A percentile compares a stretch with the other conserved stretches of the same genome.
phyloP scores from a whole-genome alignment of 2,888 invertebrate genomes.

The Tetragonisca angustula region DNA sequence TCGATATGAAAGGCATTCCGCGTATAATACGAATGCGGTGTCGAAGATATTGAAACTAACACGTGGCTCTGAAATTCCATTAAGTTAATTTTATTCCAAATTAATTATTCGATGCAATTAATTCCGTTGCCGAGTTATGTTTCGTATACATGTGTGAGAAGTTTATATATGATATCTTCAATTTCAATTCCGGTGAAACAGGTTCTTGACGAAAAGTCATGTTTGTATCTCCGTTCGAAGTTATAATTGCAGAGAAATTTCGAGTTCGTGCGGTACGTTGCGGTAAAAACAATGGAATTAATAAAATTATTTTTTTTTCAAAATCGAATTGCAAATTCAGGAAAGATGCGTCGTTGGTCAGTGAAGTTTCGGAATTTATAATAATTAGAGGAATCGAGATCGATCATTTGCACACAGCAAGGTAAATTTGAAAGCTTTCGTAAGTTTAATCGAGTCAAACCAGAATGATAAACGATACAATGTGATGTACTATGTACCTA shows the following conservation, averaged over 20 bases:
- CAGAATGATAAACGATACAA: too few relatives aligned
- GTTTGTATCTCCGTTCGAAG: not conserved
- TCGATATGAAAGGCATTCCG: not conserved
- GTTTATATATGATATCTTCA: not conserved
- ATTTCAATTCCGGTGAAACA: not conserved
- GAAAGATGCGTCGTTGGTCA: not conserved
- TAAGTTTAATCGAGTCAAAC: not conserved
- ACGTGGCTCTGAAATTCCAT: not conserved
- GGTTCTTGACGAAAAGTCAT: not conserved
- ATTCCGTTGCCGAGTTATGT: slow-evolving; percentile 8
- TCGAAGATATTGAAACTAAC: not conserved
- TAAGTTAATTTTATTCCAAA: slow-evolving; percentile 27
- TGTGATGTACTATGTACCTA: too few relatives aligned
- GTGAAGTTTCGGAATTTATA: not conserved
- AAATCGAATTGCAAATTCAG: not conserved
- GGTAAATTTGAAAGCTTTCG: slow-evolving; percentile 9
- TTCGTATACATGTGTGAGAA: too few relatives aligned
- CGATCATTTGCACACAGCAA: not conserved
- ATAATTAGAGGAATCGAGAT: not conserved
- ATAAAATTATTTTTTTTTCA: not conserved
- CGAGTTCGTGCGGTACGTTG: not conserved
- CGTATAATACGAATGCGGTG: not conserved
- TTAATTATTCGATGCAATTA: slow-evolving; percentile 16
- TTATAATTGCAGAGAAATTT: not conserved
- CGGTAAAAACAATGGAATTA: too few relatives aligned